Evolutionary conservation across 1,140 invertebrate species (phyloP).

Genomic region (Bemisia tabaci): DNA sequence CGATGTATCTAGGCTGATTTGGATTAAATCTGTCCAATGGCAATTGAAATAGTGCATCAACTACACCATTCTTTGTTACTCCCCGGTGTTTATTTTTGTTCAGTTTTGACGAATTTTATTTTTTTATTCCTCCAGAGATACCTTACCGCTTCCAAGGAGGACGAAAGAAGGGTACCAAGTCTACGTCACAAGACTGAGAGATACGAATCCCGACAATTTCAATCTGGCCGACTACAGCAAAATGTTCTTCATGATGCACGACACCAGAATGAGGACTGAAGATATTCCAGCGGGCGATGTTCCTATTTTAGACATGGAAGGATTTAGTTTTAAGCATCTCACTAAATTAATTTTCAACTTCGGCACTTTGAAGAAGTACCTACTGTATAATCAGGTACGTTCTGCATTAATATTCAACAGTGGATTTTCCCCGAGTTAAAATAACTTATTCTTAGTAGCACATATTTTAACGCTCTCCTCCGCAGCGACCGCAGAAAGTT

Average conservation of each 20-base stretch:
- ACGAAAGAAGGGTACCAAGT: constrained; percentile 44
- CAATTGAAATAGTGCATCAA: background rate
- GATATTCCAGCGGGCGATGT: constrained; percentile 22
- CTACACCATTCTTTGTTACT: background rate
- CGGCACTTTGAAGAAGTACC: constrained; percentile 21
- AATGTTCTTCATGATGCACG: constrained; percentile 23
- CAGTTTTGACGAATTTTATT: background rate
- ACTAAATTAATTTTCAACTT: constrained; percentile 16
- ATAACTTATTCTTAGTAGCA: no score
- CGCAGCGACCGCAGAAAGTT: no score
- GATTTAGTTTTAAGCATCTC: constrained; percentile 21
- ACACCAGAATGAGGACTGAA: constrained; percentile 20
- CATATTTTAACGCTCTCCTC: no score
- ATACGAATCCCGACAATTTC: constrained; percentile 43
- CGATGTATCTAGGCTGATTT: no score
- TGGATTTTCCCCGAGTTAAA: no score
- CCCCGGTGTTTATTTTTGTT: background rate
- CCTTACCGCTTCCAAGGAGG: constrained; percentile 28
- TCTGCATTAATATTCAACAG: no score
- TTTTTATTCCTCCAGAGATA: constrained; percentile 17
- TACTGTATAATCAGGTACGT: constrained; percentile 24
- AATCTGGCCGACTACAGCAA: constrained; percentile 27
- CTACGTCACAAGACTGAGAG: constrained; percentile 39
- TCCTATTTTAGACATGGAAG: constrained; percentile 24
- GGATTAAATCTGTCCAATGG: no score